A percentile compares a stretch with the other conserved stretches of the same genome.
phyloP scores from a whole-genome alignment of 2,113 vertebrate genomes.

The Porphyrio hochstetteri region DNA sequence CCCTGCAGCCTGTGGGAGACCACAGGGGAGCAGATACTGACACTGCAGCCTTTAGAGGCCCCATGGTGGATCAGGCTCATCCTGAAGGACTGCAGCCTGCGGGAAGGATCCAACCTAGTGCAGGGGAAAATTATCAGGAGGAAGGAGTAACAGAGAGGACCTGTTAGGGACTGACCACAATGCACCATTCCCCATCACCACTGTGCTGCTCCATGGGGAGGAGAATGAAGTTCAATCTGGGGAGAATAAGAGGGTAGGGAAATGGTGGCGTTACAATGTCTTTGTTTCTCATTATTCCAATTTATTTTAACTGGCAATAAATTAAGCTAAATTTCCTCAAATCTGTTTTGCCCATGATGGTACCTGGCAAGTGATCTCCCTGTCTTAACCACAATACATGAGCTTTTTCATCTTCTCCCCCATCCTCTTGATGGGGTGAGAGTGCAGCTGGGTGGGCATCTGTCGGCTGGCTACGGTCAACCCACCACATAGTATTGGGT shows the following conservation, averaged over 20 bases:
- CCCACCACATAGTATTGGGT: not conserved
- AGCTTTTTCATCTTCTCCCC: not conserved
- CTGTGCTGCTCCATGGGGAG: accelerated
- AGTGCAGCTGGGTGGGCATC: not conserved
- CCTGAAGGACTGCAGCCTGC: not conserved
- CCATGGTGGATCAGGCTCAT: not conserved
- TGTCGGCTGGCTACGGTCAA: not conserved
- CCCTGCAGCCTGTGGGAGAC: not conserved
- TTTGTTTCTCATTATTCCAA: not conserved
- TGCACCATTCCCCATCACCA: not conserved
- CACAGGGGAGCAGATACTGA: accelerated
- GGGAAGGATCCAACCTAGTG: not conserved
- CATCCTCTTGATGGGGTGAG: not conserved
- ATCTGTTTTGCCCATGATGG: not conserved
- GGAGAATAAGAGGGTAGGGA: not conserved
- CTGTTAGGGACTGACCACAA: not conserved
- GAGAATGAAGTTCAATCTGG: not conserved
- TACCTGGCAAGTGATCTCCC: not conserved
- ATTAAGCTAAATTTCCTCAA: not conserved
- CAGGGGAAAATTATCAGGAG: not conserved
- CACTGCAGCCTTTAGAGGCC: not conserved
- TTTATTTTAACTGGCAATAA: not conserved
- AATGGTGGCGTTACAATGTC: not conserved
- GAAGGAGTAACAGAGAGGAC: not conserved
- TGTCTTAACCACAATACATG: not conserved